phyloP scores from a whole-genome alignment of 2,797 vertebrate species.

The Gymnopithys bicolor region DNA sequence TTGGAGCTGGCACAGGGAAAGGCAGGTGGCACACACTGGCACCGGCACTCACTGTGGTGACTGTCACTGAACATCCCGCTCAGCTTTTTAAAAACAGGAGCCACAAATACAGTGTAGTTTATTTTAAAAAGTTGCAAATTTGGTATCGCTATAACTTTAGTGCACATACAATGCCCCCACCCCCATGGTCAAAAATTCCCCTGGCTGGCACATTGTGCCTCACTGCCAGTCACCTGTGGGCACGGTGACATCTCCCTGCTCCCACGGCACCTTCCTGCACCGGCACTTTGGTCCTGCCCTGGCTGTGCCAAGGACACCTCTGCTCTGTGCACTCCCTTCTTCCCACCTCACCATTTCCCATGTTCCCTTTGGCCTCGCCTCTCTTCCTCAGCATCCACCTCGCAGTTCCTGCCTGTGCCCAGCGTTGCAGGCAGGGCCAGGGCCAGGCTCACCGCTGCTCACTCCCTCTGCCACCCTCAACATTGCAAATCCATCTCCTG shows the following conservation, averaged over 20 bases:
- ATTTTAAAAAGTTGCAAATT: slow-evolving; percentile 49
- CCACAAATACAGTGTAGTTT: slow-evolving; percentile 43
- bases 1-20: not conserved
- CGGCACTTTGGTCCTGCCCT: not conserved
- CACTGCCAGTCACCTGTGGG: not conserved
- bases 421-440: not conserved
- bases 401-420: not conserved
- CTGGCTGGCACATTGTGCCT: not conserved
- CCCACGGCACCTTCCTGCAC: not conserved
- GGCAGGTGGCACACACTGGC: not conserved
- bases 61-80: fast-evolving
- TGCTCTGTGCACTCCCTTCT: not conserved
- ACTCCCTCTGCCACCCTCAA: not conserved
- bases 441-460: not conserved
- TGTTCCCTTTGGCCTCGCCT: not conserved
- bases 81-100: not conserved
- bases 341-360: not conserved
- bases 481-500: slow-evolving; percentile 23
- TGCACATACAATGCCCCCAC: slow-evolving; percentile 55
- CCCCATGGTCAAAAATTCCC: not conserved
- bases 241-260: not conserved
- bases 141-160: slow-evolving; percentile 70
- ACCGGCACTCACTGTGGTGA: fast-evolving
- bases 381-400: not conserved
- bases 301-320: not conserved